These are phyloP conservation scores for Adelges cooleyi DNA, from an alignment of 1,140 invertebrate genomes.

Conservation along the genomic window DNA sequence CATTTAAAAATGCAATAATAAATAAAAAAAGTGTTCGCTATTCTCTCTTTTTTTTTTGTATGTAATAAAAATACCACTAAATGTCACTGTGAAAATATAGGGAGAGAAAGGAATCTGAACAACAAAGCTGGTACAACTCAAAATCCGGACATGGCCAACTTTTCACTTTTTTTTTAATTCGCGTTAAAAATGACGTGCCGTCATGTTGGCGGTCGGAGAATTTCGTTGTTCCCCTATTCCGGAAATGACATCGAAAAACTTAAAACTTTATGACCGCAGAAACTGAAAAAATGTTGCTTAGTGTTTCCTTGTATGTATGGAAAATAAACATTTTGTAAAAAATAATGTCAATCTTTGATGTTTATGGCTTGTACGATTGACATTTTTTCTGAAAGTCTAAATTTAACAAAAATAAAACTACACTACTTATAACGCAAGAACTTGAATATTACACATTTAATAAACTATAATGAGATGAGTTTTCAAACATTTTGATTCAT, in stretches of 20 bases:
- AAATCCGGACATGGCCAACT: conserved; percentile 24
- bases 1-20: neutral
- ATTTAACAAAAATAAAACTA: too few species aligned
- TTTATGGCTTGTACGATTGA: too few species aligned
- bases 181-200: conserved; percentile 24
- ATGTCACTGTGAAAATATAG: neutral
- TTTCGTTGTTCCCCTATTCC: conserved; percentile 9
- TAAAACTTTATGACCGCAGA: conserved; percentile 12
- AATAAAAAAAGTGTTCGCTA: neutral
- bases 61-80: conserved; percentile 4
- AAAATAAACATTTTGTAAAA: too few species aligned
- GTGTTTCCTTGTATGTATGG: too few species aligned
- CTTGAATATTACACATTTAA: too few species aligned
- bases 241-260: conserved; percentile 2
- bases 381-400: too few species aligned
- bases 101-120: neutral
- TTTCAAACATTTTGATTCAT: too few species aligned
- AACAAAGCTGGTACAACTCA: conserved; percentile 20
- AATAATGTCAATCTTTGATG: too few species aligned
- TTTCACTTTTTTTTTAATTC: conserved; percentile 25
- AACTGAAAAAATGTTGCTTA: too few species aligned
- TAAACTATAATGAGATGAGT: too few species aligned
- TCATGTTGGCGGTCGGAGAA: neutral
- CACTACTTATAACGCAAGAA: too few species aligned
- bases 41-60: neutral